Evolutionary conservation across 2,113 vertebrate species (phyloP).

Genomic region (Heterotilapia buettikoferi): DNA sequence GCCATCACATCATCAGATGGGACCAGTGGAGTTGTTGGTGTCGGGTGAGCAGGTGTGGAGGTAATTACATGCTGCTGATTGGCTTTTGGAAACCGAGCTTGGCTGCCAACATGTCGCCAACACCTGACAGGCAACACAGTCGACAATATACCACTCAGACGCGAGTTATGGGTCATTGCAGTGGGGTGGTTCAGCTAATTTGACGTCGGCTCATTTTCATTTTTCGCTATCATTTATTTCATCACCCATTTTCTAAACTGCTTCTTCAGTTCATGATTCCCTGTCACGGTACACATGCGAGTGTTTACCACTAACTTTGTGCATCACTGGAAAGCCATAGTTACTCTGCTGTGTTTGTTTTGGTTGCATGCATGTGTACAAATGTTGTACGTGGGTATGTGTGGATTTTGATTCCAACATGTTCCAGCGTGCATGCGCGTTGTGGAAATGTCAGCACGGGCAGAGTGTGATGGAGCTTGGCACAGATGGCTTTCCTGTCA

Average conservation of each 20-base stretch:
- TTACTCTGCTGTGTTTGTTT: background rate
- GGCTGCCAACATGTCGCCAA: background rate
- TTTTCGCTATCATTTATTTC: background rate
- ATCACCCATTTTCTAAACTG: background rate
- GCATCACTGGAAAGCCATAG: background rate
- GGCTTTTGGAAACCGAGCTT: background rate
- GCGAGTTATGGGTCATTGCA: background rate
- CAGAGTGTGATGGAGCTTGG: conserved; percentile 6
- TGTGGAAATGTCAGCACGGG: conserved; percentile 28
- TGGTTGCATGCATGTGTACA: background rate
- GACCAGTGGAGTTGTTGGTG: background rate
- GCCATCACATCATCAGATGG: background rate
- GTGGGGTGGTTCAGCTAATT: background rate
- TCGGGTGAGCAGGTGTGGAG: background rate
- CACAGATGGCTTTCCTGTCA: conserved; percentile 54
- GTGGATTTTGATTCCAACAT: background rate
- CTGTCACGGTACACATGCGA: background rate
- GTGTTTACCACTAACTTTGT: background rate
- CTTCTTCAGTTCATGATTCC: background rate
- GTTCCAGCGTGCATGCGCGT: background rate
- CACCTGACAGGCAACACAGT: background rate
- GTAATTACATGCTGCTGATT: conserved; percentile 17
- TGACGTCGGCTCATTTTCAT: background rate
- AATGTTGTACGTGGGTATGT: background rate
- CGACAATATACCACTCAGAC: background rate